Evolutionary conservation across 2,797 vertebrate genomes (phyloP), one percentile per base, ranked within the genome.

Genomic region (Falco columbarius): DNA sequence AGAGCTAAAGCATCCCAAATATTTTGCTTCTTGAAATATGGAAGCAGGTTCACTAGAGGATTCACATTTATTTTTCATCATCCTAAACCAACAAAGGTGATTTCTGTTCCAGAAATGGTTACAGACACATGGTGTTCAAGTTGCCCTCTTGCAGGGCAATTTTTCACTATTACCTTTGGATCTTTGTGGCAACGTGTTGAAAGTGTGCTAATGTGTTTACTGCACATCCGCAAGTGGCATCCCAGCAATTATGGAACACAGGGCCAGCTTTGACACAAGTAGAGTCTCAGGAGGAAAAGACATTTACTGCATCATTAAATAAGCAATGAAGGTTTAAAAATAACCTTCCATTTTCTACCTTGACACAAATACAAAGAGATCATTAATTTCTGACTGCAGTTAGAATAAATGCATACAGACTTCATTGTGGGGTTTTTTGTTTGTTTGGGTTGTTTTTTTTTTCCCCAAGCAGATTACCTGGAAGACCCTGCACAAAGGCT

Each of bases 321-420:
- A 89, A 91, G 13, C 18, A 81, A 10, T 61, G 18, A 83, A 91
- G 15, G 4, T 74, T 92, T 74, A 34, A 96, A 96, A 86, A 93
- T 89, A 67, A 66, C 15, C 20, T 71, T 89, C 17, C 2, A 0
- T 92, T 94, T 89, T 76, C 17, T 74, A 29, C 32, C 24, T 85
- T 94, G 47, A 51, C n/a, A 56, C 12, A 84, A 79, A 54, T 68
- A 54, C 30, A 68, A 71, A 81, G 46, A 74, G 16, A 66, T 68
- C 17, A 75, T 82, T 94, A 58, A 86, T 81, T 92, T 83, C 61
- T 92, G 29, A 10, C 36, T 87, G 59, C 14, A 55, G n/a, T 73
- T 67, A 86, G 27, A 74, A 68, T 54, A 80, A 91, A 62, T 40
- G 19, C 6, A 32, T 67, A 3, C 16, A 51, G 10, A 6, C 6